A percentile compares a stretch with the other conserved stretches of the same genome.
Evolutionary conservation across 2,113 vertebrate species (phyloP).

Genomic region (Apaloderma vittatum): DNA sequence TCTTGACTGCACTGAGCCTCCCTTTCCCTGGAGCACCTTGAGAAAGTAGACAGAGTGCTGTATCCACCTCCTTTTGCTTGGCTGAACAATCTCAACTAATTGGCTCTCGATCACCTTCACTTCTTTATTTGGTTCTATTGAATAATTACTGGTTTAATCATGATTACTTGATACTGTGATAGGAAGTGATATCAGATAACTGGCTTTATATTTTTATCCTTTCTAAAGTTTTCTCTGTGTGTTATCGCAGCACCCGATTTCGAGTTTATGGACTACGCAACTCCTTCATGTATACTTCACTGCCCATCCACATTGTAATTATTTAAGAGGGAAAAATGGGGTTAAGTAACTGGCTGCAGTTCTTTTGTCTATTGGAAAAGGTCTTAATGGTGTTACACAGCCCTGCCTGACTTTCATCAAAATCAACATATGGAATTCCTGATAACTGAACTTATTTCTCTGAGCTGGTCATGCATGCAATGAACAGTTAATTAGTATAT

Average conservation of each 20-base stretch:
- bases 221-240: background rate
- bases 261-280: background rate
- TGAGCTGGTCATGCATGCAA: background rate
- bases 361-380: background rate
- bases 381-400: background rate
- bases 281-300: background rate
- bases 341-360: background rate
- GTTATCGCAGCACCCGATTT: background rate
- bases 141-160: background rate
- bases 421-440: background rate
- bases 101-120: background rate
- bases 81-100: background rate
- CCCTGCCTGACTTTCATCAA: background rate
- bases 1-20: fast-evolving
- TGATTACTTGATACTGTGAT: background rate
- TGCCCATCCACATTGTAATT: background rate
- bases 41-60: background rate
- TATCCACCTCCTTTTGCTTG: background rate
- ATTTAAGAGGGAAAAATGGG: background rate
- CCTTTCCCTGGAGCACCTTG: background rate
- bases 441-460: conserved; percentile 12
- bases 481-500: background rate
- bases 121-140: background rate
- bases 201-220: background rate
- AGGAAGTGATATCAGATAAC: background rate